Percentiles rank a stretch among this genome's conserved stretches.
phyloP scores from a whole-genome alignment of 2,888 invertebrate species.

The Brachypalpus laphriformis region DNA sequence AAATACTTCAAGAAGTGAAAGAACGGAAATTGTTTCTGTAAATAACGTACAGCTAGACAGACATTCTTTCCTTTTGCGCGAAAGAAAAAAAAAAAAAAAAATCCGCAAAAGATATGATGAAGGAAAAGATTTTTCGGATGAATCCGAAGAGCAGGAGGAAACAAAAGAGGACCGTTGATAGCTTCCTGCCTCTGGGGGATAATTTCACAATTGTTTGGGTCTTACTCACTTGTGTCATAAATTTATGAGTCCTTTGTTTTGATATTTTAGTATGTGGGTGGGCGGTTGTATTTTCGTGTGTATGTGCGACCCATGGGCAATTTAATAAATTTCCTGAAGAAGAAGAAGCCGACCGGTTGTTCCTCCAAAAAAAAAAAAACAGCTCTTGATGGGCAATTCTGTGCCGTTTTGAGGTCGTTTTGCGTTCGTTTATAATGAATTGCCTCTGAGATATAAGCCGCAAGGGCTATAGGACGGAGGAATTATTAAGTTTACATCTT shows the following conservation, averaged over 20 bases:
- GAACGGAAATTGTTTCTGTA: constrained; percentile 21
- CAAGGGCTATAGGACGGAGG: constrained; percentile 43
- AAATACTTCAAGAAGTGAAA: constrained; percentile 25
- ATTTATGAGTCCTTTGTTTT: constrained; percentile 71
- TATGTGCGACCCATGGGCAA: constrained; percentile 46
- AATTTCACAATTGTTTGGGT: constrained; percentile 79
- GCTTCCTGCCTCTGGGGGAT: constrained; percentile 77
- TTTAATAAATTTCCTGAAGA: constrained; percentile 63
- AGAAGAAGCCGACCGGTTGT: not conserved
- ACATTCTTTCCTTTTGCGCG: not conserved
- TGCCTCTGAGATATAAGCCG: constrained; percentile 65
- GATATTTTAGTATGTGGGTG: constrained; percentile 53
- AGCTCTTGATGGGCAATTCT: constrained; percentile 65
- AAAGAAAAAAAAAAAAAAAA: not conserved
- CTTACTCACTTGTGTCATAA: constrained; percentile 73
- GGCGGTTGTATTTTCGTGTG: not conserved
- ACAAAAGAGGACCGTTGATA: constrained; percentile 57
- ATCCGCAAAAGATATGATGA: constrained; percentile 36
- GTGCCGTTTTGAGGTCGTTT: constrained; percentile 69
- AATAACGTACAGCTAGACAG: constrained; percentile 15
- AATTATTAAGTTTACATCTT: constrained; percentile 69
- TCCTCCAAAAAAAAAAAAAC: constrained; percentile 3
- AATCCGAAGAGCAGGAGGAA: constrained; percentile 29
- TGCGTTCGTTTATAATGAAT: constrained; percentile 69
- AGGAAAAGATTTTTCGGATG: constrained; percentile 38